phyloP scores from a whole-genome alignment of 2,888 invertebrate genomes.

The Hydrotaea cyrtoneurina region DNA sequence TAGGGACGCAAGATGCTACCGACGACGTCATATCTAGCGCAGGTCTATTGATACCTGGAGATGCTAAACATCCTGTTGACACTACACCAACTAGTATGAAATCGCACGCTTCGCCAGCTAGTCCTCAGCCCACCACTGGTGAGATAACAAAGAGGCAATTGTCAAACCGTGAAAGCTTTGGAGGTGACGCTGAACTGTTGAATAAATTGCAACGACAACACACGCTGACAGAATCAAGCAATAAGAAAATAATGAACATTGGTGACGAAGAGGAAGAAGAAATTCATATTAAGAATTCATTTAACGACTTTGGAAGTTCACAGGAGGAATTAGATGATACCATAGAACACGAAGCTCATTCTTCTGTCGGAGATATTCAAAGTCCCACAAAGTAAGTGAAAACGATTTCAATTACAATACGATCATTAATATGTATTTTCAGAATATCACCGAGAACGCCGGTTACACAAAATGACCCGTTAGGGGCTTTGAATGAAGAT shows the following conservation, averaged over 20 bases:
- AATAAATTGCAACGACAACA: constrained; percentile 85
- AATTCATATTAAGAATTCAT: constrained; percentile 53
- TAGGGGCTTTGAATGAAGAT: constrained; percentile 87
- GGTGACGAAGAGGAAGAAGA: constrained; percentile 72
- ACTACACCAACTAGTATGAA: constrained; percentile 45
- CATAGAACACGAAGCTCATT: constrained; percentile 60
- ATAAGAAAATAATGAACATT: constrained; percentile 76
- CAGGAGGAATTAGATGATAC: constrained; percentile 75
- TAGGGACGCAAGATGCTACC: constrained; percentile 74
- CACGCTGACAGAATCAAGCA: constrained; percentile 70
- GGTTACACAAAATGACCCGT: constrained; percentile 94
- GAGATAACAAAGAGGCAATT: constrained; percentile 81
- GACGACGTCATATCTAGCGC: constrained; percentile 81
- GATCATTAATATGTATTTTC: constrained; percentile 9
- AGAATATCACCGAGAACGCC: constrained; percentile 90
- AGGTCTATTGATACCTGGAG: constrained; percentile 82
- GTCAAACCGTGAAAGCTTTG: constrained; percentile 88
- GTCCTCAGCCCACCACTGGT: constrained; percentile 80
- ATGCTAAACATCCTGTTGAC: constrained; percentile 70
- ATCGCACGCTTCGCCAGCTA: constrained; percentile 81
- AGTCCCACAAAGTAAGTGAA: constrained; percentile 80
- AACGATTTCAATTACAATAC: background rate
- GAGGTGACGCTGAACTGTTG: constrained; percentile 89
- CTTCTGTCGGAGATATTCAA: constrained; percentile 70
- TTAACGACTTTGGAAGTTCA: constrained; percentile 73